Conservation (phyloP, 2,888 invertebrate genomes). For the Lycophotia porphyrea region DNA sequence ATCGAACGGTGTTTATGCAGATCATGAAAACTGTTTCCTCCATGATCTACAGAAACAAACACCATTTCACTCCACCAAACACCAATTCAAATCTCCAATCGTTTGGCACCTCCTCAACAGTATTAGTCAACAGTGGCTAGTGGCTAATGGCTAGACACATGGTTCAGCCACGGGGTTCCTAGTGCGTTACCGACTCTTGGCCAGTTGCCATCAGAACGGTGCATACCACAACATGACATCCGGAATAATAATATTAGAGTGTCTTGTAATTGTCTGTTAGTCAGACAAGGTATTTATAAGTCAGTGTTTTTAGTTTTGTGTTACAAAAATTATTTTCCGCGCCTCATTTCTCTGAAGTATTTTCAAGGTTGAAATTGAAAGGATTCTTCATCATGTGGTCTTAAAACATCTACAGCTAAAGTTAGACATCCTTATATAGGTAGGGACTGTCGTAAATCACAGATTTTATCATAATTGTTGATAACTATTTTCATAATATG, state of each 20-base stretch:
- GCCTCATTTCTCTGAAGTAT: conserved; percentile 8
- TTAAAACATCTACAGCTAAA: neutral
- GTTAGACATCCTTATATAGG: neutral
- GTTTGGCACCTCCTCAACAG: conserved; percentile 34
- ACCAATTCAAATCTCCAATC: conserved; percentile 23
- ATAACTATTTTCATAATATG: neutral
- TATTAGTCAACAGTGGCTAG: conserved; percentile 52
- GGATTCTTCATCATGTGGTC: neutral
- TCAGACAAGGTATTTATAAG: conserved; percentile 58
- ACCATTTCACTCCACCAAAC: conserved; percentile 10
- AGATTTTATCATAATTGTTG: neutral
- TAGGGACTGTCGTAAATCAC: neutral
- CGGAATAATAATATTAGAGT: conserved; percentile 54
- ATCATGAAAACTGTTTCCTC: neutral
- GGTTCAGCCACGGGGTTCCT: conserved; percentile 50
- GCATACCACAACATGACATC: conserved; percentile 61
- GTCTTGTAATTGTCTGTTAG: conserved; percentile 55
- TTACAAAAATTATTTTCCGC: conserved; percentile 17
- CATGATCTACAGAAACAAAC: conserved; percentile 1
- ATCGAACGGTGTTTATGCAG: neutral
- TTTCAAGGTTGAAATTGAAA: conserved; percentile 23
- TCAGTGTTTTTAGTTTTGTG: conserved; percentile 42
- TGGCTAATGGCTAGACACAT: conserved; percentile 51
- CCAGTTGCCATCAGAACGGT: conserved; percentile 50
- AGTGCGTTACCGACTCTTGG: conserved; percentile 50